A percentile compares a stretch with the other conserved stretches of the same genome.
Conservation (phyloP, 2,888 invertebrate species). For the Aporophyla nigra region DNA sequence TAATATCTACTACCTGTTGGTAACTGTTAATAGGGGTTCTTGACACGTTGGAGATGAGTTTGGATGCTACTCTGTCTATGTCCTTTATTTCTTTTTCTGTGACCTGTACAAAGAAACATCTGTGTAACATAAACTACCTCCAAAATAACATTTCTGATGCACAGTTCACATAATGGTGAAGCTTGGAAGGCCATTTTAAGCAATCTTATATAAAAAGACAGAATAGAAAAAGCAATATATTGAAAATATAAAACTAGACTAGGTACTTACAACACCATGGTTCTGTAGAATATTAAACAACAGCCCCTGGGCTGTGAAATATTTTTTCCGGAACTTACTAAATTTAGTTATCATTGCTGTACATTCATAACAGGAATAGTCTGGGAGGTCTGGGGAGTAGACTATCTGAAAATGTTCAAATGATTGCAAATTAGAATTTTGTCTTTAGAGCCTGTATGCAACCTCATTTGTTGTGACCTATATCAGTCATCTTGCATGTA, state of each 20-base stretch:
- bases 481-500: background rate
- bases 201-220: no score
- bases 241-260: background rate
- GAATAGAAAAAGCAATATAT: no score
- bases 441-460: background rate
- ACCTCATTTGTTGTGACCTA: background rate
- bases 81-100: conserved; percentile 38
- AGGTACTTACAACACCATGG: conserved; percentile 31
- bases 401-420: conserved; percentile 23
- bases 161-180: no score
- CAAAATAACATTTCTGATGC: background rate
- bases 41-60: conserved; percentile 22
- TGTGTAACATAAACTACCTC: background rate
- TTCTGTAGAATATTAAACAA: conserved; percentile 40
- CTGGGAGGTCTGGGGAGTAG: conserved; percentile 32
- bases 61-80: conserved; percentile 31
- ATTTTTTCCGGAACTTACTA: conserved; percentile 41
- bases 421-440: background rate
- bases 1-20: background rate
- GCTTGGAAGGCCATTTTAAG: no score
- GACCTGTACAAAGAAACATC: conserved; percentile 15
- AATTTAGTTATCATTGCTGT: conserved; percentile 32
- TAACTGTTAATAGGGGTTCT: background rate
- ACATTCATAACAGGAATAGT: conserved; percentile 43
- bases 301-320: conserved; percentile 34